These are phyloP conservation scores for Hydroisotoma schaefferi DNA, from an alignment of 2,888 invertebrate genomes.

Conservation along the genomic window DNA sequence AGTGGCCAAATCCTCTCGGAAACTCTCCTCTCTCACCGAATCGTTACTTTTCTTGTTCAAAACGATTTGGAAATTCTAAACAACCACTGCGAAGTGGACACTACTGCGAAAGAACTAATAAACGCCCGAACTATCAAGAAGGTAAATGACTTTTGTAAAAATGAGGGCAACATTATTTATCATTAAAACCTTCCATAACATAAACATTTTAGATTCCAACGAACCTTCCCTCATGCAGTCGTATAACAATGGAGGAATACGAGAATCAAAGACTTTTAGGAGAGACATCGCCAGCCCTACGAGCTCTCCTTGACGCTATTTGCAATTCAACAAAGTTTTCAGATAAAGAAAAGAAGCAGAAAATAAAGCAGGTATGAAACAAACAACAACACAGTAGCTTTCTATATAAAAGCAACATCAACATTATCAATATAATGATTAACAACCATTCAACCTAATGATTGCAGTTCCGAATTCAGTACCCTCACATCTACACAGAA, in stretches of 20 bases:
- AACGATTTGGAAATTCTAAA: no score
- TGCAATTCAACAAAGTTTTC: slow-evolving; percentile 6
- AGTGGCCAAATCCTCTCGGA: no score
- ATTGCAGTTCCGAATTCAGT: slow-evolving; percentile 39
- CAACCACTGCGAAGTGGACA: no score
- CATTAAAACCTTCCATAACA: no score
- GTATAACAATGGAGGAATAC: slow-evolving; percentile 43
- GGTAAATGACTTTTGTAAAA: no score
- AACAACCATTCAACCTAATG: not conserved
- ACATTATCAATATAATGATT: slow-evolving; percentile 5
- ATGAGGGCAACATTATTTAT: no score
- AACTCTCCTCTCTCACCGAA: no score
- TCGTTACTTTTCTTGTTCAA: no score
- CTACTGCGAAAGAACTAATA: no score
- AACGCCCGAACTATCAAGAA: no score
- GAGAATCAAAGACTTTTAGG: slow-evolving; percentile 41
- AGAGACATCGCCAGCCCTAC: slow-evolving; percentile 38
- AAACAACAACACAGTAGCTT: not conserved
- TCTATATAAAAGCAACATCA: not conserved
- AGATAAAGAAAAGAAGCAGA: slow-evolving; percentile 3
- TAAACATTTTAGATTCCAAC: no score
- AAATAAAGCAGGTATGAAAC: not conserved
- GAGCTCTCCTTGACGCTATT: slow-evolving; percentile 36
- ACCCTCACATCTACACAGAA: slow-evolving; percentile 45
- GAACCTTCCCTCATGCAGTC: no score